A percentile compares a stretch with the other conserved stretches of the same genome.
These are phyloP conservation scores for Hylyphantes graminicola DNA, from an alignment of 1,140 invertebrate genomes.

Conservation along the genomic window DNA sequence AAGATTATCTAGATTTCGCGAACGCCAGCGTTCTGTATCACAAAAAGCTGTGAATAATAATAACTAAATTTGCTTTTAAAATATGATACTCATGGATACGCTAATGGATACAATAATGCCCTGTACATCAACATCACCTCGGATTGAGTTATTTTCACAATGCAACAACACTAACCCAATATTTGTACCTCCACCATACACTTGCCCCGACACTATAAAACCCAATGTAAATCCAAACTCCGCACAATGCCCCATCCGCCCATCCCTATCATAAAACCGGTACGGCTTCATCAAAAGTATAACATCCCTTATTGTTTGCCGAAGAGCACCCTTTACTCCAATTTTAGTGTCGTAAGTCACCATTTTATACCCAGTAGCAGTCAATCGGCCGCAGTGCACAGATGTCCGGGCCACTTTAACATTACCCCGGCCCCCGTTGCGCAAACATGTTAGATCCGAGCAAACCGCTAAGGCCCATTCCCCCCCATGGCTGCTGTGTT, in stretches of 20 bases:
- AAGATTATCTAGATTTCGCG: too few species aligned
- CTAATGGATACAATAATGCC: too few species aligned
- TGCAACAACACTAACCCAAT: too few species aligned
- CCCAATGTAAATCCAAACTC: constrained; percentile 1
- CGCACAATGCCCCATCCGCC: background rate
- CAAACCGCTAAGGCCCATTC: constrained; percentile 49
- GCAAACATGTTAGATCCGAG: constrained; percentile 47
- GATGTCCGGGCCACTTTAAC: constrained; percentile 45
- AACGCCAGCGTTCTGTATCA: too few species aligned
- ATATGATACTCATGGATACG: too few species aligned
- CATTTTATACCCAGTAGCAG: constrained; percentile 54
- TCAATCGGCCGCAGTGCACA: constrained; percentile 48
- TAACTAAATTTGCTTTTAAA: too few species aligned
- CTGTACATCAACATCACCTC: too few species aligned
- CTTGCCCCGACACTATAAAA: background rate
- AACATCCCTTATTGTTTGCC: constrained; percentile 14
- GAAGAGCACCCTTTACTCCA: constrained; percentile 31
- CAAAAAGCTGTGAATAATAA: too few species aligned
- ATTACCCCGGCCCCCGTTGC: constrained; percentile 35
- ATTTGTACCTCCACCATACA: too few species aligned
- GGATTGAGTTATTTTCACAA: too few species aligned
- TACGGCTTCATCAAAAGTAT: constrained; percentile 37
- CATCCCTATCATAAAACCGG: constrained; percentile 30
- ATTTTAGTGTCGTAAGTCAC: constrained; percentile 46
- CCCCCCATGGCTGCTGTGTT: constrained; percentile 21